phyloP scores from a whole-genome alignment of 2,797 vertebrate genomes.

The Sebastolobus altivelis region DNA sequence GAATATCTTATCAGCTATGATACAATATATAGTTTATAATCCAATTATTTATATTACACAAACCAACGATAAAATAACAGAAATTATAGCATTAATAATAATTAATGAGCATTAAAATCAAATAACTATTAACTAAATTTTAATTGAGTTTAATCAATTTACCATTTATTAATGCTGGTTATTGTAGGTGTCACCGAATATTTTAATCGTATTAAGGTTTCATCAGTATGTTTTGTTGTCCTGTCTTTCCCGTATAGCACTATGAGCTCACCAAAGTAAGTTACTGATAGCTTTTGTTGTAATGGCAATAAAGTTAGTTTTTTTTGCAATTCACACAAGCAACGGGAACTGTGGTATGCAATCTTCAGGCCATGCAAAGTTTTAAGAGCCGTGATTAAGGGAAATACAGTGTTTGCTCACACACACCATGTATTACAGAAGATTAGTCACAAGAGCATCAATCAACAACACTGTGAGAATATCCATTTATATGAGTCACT shows the following conservation, averaged over 20 bases:
- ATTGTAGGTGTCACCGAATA: not conserved
- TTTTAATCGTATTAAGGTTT: not conserved
- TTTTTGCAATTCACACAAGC: not conserved
- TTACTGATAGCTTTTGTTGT: not conserved
- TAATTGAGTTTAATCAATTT: too few relatives aligned
- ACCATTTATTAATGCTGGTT: too few relatives aligned
- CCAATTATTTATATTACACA: too few relatives aligned
- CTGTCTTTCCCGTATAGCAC: not conserved
- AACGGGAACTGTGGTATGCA: conserved; percentile 1
- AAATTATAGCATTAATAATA: too few relatives aligned
- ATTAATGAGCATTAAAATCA: too few relatives aligned
- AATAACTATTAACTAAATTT: too few relatives aligned
- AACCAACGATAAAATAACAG: too few relatives aligned
- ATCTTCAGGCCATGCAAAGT: not conserved
- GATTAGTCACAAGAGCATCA: not conserved
- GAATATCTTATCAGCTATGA: too few relatives aligned
- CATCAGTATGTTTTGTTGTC: not conserved
- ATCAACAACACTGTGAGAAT: too few relatives aligned
- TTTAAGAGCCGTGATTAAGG: not conserved
- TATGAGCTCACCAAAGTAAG: not conserved
- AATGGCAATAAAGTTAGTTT: not conserved
- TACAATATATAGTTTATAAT: too few relatives aligned
- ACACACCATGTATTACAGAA: not conserved
- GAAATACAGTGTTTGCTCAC: not conserved
- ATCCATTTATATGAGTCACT: too few relatives aligned